A percentile compares a stretch with the other conserved stretches of the same genome.
Evolutionary conservation across 1,140 invertebrate species (phyloP).

Genomic region (Caenorhabditis brenneri): DNA sequence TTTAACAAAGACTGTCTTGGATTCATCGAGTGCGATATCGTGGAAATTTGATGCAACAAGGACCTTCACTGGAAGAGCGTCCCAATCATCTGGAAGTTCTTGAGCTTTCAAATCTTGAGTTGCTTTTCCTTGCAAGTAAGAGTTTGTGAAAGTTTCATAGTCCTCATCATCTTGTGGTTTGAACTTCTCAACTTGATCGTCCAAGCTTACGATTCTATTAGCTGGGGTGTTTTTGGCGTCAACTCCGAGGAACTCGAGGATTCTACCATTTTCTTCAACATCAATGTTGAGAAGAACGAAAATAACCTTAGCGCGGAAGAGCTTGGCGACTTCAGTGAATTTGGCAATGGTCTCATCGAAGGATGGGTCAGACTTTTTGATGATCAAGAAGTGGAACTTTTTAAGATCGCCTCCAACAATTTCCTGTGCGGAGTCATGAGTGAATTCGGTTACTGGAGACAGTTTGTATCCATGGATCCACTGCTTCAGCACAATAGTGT

Average conservation of each 20-base stretch:
- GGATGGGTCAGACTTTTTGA: constrained; percentile 82
- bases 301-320: constrained; percentile 85
- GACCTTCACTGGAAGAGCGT: constrained; percentile 73
- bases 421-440: constrained; percentile 92
- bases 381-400: constrained; percentile 90
- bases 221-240: constrained; percentile 88
- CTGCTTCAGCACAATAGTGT: constrained; percentile 78
- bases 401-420: constrained; percentile 98
- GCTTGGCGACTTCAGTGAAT: constrained; percentile 79
- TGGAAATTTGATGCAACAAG: constrained; percentile 74
- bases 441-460: constrained; percentile 95
- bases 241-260: constrained; percentile 98
- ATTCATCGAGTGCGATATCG: constrained; percentile 71
- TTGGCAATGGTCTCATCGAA: constrained; percentile 78
- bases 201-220: constrained; percentile 88
- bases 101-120: constrained; percentile 89
- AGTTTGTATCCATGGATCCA: constrained; percentile 86
- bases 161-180: constrained; percentile 82
- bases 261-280: constrained; percentile 92
- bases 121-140: constrained; percentile 87
- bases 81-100: constrained; percentile 94
- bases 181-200: constrained; percentile 96
- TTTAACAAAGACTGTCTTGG: constrained; percentile 73
- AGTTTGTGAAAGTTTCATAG: constrained; percentile 82
- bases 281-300: constrained; percentile 94